A percentile compares a stretch with the other conserved stretches of the same genome.
Conservation (phyloP, 2,797 vertebrate species). For the Crypturellus tataupa region DNA sequence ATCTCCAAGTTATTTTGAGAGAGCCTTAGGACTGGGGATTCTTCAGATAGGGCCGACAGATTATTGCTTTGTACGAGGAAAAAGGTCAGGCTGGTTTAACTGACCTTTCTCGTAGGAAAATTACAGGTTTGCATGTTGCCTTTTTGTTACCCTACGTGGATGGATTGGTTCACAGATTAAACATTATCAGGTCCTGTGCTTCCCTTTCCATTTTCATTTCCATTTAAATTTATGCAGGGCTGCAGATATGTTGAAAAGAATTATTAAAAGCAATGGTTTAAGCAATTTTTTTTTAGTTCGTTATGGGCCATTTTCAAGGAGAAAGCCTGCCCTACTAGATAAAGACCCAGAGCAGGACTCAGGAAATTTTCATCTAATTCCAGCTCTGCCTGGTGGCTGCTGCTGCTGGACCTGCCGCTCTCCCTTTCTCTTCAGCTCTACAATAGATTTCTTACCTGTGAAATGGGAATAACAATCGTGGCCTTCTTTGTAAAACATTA, state of each 20-base stretch:
- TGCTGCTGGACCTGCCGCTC: background rate
- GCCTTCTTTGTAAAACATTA: background rate
- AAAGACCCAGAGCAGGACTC: background rate
- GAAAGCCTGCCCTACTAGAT: background rate
- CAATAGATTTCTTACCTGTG: background rate
- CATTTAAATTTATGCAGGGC: background rate
- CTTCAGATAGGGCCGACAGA: background rate
- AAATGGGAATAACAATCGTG: background rate
- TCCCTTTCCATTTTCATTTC: background rate
- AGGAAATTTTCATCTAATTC: background rate
- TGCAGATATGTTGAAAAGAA: background rate
- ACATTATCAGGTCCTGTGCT: background rate
- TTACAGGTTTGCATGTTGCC: background rate
- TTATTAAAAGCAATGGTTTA: background rate
- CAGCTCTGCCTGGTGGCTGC: background rate
- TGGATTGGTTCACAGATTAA: background rate
- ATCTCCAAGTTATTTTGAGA: constrained; percentile 40
- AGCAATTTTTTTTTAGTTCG: background rate
- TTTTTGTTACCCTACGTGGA: background rate
- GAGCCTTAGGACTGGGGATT: background rate
- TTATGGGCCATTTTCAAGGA: background rate
- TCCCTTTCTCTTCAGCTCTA: background rate
- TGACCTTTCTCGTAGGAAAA: constrained; percentile 16
- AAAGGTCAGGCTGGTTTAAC: constrained; percentile 29
- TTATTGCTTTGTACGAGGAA: background rate